Evolutionary conservation across 2,888 invertebrate species (phyloP).

Genomic region (Dryococelus australis): DNA sequence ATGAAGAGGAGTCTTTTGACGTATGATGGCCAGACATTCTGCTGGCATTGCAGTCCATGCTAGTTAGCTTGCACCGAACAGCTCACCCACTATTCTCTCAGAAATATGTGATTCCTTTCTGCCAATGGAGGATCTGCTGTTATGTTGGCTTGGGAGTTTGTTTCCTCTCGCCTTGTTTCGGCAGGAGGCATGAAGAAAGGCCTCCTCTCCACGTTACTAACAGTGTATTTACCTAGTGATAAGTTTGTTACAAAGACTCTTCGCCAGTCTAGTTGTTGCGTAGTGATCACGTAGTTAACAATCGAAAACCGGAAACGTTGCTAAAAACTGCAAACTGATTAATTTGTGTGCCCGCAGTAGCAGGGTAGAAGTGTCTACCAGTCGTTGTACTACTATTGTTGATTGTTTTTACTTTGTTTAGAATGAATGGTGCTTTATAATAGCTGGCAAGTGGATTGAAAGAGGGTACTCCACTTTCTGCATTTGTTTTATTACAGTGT

Average conservation of each 20-base stretch:
- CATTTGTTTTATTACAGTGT: neutral
- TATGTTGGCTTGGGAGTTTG: neutral
- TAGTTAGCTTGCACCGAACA: neutral
- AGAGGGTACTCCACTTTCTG: neutral
- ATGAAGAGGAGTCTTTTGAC: neutral
- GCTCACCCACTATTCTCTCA: neutral
- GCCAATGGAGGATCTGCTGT: too few relatives aligned
- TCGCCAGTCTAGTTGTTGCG: constrained; percentile 8
- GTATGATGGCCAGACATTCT: neutral
- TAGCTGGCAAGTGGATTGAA: neutral
- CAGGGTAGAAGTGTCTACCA: neutral
- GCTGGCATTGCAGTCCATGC: neutral
- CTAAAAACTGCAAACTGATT: neutral
- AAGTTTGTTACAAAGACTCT: neutral
- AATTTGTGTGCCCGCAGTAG: neutral
- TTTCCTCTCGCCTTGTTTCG: neutral
- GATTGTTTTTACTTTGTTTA: neutral
- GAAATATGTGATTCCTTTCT: neutral
- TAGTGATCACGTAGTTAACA: neutral
- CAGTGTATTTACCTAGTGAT: neutral
- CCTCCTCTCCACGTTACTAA: neutral
- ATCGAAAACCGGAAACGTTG: neutral
- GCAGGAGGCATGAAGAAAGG: neutral
- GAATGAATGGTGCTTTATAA: neutral
- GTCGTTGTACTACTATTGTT: neutral